Evolutionary conservation across 2,113 vertebrate species (phyloP).

Genomic region (Engraulis encrasicolus): DNA sequence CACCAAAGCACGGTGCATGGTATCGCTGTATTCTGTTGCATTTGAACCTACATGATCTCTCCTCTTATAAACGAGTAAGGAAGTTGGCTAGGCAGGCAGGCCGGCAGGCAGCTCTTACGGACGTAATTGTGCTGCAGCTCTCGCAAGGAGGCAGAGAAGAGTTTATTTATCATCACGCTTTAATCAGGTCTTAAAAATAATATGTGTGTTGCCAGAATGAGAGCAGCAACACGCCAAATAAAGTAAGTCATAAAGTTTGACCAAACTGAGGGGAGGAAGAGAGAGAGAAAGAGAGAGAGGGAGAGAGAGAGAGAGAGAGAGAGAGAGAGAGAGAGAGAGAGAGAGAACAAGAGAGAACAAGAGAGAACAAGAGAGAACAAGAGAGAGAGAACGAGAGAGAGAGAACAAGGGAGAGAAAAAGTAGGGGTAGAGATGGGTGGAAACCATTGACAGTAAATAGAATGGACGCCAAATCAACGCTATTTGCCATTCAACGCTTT

Average conservation of each 20-base stretch:
- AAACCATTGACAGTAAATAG: no score
- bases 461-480: no score
- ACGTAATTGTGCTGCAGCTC: neutral
- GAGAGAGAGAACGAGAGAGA: no score
- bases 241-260: conserved; percentile 32
- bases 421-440: no score
- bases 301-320: conserved; percentile 14
- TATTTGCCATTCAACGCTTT: no score
- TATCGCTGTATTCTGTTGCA: neutral
- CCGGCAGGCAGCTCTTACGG: no score
- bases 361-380: no score
- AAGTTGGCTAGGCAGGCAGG: neutral
- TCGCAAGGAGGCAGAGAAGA: neutral
- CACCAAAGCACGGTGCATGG: conserved; percentile 15
- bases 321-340: no score
- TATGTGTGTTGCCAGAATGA: conserved; percentile 7
- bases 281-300: neutral
- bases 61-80: neutral
- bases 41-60: neutral
- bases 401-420: no score
- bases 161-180: conserved; percentile 5
- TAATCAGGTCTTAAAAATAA: conserved; percentile 11
- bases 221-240: conserved; percentile 21
- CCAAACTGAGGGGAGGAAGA: neutral
- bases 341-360: no score